Base-by-base conservation (phyloP, 2,797 vertebrate species). In the Triplophysa bombifrons region DNA sequence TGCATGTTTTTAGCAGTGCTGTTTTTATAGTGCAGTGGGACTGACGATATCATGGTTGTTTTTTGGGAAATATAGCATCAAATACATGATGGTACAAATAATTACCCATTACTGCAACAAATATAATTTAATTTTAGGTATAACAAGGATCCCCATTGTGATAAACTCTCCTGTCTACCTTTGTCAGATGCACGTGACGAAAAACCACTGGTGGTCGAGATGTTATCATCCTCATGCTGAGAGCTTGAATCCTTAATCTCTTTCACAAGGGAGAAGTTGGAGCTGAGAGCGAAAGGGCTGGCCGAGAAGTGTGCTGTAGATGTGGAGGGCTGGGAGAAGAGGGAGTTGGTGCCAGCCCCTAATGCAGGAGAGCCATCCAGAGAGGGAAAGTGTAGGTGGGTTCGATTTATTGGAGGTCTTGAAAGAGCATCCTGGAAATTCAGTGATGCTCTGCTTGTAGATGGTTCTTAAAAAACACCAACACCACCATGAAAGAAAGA, bases 201-300 rank as follows among this genome's bases (percentile, higher is more conserved):
- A 88, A 99, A 99, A 64, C 98, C 98, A 86, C 98, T 99, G 64
- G 98, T 99, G 83, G 98, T 99, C 88, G 98, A 99, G 94, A 99
- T 98, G 92, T 99, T 99, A 89, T 99, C 98, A 25, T 99, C 97
- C 88, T 99, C 97, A 34, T 98, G 97, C 88, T 98, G 96, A 82
- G 98, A 99, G 90, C 95, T 95, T 93, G 96, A 96, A 89, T 99
- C 98, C 92, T 99, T 99, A 82, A 99, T 97, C 94, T 99, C 98
- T 89, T 98, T 99, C 48, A 98, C 96, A 44, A 98, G 92, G 65
- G 98, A 97, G 83, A 97, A 96, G 66, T 94, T 92, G 55, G 95
- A 93, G 86, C 90, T 87, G 0, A 94, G 90, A 16, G 84, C 83
- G 17, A 87, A 88, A 6, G 92, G 2, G 89, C 91, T 92, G 50